These are phyloP conservation scores for Anabacerthia variegaticeps DNA, from an alignment of 2,797 vertebrate genomes.

Conservation along the genomic window DNA sequence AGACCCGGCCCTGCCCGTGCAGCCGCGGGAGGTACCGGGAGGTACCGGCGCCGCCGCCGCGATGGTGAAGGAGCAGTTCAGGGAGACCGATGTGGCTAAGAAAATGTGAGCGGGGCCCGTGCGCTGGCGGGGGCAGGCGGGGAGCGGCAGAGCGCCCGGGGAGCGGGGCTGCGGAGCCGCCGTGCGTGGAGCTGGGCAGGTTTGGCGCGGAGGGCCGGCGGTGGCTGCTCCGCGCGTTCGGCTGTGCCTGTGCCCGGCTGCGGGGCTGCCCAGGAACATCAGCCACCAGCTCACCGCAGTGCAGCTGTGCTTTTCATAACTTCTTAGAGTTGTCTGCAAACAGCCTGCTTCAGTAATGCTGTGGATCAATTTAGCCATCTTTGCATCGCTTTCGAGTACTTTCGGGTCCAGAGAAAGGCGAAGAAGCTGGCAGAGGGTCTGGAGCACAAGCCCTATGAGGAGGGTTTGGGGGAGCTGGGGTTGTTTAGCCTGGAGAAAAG, in stretches of 20 bases:
- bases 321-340: accelerated
- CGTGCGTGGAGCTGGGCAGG: too few species aligned
- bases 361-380: accelerated
- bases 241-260: not conserved
- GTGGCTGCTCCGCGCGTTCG: not conserved
- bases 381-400: accelerated
- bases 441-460: accelerated
- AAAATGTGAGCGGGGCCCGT: too few species aligned
- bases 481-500: not conserved
- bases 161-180: too few species aligned
- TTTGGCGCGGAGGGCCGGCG: not conserved
- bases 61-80: too few species aligned
- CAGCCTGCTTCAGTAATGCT: accelerated
- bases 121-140: too few species aligned
- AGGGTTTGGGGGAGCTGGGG: not conserved
- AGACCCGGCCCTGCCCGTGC: too few species aligned
- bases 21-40: too few species aligned
- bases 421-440: accelerated
- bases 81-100: too few species aligned
- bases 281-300: accelerated
- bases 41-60: too few species aligned
- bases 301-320: accelerated
- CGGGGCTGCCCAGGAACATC: accelerated
- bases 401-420: too few species aligned
- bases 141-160: too few species aligned